These are phyloP conservation scores for Rhinopomastus cyanomelas DNA, from an alignment of 2,113 vertebrate species.

Conservation along the genomic window DNA sequence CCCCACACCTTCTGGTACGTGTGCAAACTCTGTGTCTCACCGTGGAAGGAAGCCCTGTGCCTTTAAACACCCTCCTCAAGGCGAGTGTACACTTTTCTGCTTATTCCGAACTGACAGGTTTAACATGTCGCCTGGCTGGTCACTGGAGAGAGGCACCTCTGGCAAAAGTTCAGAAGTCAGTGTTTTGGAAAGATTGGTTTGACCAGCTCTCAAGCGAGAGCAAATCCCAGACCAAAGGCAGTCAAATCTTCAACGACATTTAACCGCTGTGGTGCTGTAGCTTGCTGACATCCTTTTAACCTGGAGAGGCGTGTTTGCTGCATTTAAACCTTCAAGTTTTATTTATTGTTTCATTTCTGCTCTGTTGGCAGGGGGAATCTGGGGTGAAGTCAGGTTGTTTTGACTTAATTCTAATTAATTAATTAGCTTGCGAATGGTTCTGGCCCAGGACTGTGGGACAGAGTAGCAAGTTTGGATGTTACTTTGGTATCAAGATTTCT, in stretches of 20 bases:
- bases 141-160: constrained; percentile 64
- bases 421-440: background rate
- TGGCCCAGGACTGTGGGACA: background rate
- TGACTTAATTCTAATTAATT: constrained; percentile 44
- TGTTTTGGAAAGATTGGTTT: constrained; percentile 74
- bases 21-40: background rate
- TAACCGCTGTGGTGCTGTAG: constrained; percentile 58
- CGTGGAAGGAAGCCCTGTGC: background rate
- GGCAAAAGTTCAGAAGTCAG: constrained; percentile 71
- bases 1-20: background rate
- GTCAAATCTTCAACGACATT: constrained; percentile 63
- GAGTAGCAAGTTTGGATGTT: constrained; percentile 6
- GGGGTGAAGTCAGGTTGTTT: constrained; percentile 6
- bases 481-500: background rate
- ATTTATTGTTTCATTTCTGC: constrained; percentile 29
- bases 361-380: background rate
- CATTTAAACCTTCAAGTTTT: constrained; percentile 5
- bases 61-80: constrained; percentile 39
- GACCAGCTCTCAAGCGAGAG: constrained; percentile 62
- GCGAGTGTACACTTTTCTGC: constrained; percentile 31
- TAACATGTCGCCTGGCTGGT: constrained; percentile 60
- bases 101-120: constrained; percentile 58
- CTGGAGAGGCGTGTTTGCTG: background rate
- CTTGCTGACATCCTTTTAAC: constrained; percentile 41
- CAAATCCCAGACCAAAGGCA: constrained; percentile 62